Base-by-base conservation (phyloP, 2,888 invertebrate species). In the Drosophila monieri region DNA sequence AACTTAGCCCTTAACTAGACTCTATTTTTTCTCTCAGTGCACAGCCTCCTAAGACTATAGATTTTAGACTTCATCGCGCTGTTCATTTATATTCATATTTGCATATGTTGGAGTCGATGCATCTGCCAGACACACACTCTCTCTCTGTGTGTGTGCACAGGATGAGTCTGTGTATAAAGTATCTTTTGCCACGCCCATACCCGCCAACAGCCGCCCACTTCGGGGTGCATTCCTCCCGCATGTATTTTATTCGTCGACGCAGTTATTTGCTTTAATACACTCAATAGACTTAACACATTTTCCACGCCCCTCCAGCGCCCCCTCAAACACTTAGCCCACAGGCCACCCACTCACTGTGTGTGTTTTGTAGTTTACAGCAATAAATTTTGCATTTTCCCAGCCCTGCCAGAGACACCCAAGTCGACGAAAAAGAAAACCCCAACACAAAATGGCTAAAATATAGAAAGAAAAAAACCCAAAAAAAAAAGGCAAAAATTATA, bases 261-360 rank as follows among this genome's bases (percentile, higher is more conserved):
- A 83, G 81, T 85, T 85, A 85, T 85, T 85, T 83, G 84, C 83
- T 84, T 85, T 83, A 83, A 83, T 83, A 85, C 80, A 83, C 83
- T 83, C 86, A 83, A 83, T 85, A 85, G 83, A 83, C 84, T 83
- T 83, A 83, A 83, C 83, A 83, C 86, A 83, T 85, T 85, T 85
- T 77, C 74, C 75, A 78, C 75, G 77, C 83, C 76, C 81, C 43
- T 23, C 12, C 25, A 18, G 18, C 23, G 0, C 47, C 9, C n/a
- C n/a, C 14, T 3, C 53, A 18, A 18, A 18, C 18, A 18, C 32
- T 12, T 9, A 23, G 21, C n/a, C 21, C 49, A 30, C 46, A n/a
- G n/a, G n/a, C 39, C 39, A 15, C 39, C 39, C 39, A 39, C 1
- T 8, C 39, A 6, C 35, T 64, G 57, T 72, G 70, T 73, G 64